Base-by-base conservation (phyloP, 1,140 invertebrate species). In the Drosophila sp. region DNA sequence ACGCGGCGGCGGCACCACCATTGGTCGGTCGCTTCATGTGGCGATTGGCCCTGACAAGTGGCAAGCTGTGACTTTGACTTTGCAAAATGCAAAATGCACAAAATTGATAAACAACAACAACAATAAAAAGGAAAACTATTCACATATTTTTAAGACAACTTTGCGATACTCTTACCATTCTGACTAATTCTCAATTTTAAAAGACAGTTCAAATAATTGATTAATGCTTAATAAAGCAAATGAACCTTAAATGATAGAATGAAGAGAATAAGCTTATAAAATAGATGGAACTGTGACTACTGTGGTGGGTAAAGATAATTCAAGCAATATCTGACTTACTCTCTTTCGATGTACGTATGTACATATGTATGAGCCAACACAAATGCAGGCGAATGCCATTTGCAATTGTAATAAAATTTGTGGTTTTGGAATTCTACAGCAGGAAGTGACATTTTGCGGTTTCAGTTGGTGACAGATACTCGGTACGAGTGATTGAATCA, bases 361-460 rank as follows among this genome's bases (percentile, higher is more conserved):
- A 47, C 57, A 3, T 47, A 25, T 8, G 44, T 27, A 47, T 35
- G 30, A 32, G 57, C 57, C 64, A 73, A 62, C 30, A 61, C 32
- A 61, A 73, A 77, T 82, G 64, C 80, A 70, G 60, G 56, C 60
- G 62, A 72, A 72, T 81, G 78, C 66, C 62, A 64, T 86, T 86
- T 85, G 82, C 65, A 85, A 86, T 82, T 61, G 60, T 79, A 85
- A 85, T 86, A 71, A 62, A 50, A 60, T 67, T 78, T 82, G 58
- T 55, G 75, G 38, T 69, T 74, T 75, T 55, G 23, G 60, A 64
- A 50, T 74, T 76, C 62, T 76, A 72, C 75, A 64, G 44, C 65
- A 76, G 73, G 73, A 76, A 76, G 75, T 76, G 72, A 25, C n/a
- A 27, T 47, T 62, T 68, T 60, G 69, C 71, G 29, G 62, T 57